These are phyloP conservation scores for Amazona finschi DNA, from an alignment of 2,797 vertebrate species.

Conservation along the genomic window DNA sequence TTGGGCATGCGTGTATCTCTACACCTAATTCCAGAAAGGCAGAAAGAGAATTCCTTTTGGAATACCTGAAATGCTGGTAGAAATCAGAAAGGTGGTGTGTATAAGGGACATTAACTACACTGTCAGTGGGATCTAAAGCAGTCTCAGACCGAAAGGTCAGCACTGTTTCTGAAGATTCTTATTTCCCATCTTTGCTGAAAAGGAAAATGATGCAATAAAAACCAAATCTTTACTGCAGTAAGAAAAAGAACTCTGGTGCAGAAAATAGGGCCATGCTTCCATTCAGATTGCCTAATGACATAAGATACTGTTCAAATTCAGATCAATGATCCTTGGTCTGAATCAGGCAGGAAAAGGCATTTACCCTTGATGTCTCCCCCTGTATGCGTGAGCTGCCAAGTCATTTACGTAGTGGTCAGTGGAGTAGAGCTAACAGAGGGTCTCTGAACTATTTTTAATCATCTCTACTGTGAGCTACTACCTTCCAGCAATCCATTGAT, in stretches of 20 bases:
- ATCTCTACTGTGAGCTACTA: background rate
- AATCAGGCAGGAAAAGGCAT: background rate
- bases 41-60: background rate
- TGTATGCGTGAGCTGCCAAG: background rate
- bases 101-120: background rate
- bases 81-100: background rate
- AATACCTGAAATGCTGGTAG: background rate
- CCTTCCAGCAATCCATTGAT: background rate
- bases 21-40: background rate
- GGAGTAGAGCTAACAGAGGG: background rate
- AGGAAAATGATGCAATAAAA: background rate
- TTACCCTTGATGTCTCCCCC: background rate
- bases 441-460: background rate
- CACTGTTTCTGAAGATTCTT: background rate
- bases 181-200: background rate
- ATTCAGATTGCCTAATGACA: background rate
- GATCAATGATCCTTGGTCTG: background rate
- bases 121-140: background rate
- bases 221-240: background rate
- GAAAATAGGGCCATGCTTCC: background rate
- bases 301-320: slow-evolving; percentile 8
- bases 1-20: background rate
- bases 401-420: background rate
- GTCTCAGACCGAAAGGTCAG: background rate
- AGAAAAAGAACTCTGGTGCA: background rate